Base-by-base conservation (phyloP, 2,888 invertebrate genomes). In the Pristionchus exspectatus region DNA sequence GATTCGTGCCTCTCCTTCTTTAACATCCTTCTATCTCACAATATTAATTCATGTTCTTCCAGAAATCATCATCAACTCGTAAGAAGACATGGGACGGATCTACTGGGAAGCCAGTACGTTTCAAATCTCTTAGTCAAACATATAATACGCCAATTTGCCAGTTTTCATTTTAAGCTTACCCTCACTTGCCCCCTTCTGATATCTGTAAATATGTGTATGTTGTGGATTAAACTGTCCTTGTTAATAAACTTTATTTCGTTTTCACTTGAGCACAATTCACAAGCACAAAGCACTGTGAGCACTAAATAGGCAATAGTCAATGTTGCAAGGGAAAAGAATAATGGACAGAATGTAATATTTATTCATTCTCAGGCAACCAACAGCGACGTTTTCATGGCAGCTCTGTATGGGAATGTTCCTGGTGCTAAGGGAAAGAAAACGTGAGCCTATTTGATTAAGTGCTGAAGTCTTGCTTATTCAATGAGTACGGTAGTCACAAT, bases 151-250 rank as follows among this genome's bases (percentile, higher is more conserved):
- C 63, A 24, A 63, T 63, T 63, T 63, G 63, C 10, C 24, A 21
- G 24, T 72, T 30, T 72, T 72, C 30, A 30, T 33, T 30, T 14
- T 72, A 30, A 30, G 33, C 18, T 27, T 14, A 72, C n/a, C 24
- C n/a, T n/a, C 18, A 14, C 14, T 72, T 72, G 69, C 30, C 1
- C n/a, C 63, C 63, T 10, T 24, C 63, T 21, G 63, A 24, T 72
- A 72, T 72, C 10, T 72, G 69, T 72, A 72, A 18, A 72, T 72
- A 33, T 30, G 16, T 72, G 69, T 72, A 30, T 72, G 33, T 72
- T 72, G 30, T 30, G 16, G 27, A 72, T 72, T 30, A 30, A 72
- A 16, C 30, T 12, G 27, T 21, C 27, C 30, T 27, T 30, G 30
- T 63, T 72, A 14, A 72, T 72, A 30, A 14, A 12, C 27, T 72